These are phyloP conservation scores for Enoplosus armatus DNA, from an alignment of 2,797 vertebrate species.

Conservation along the genomic window DNA sequence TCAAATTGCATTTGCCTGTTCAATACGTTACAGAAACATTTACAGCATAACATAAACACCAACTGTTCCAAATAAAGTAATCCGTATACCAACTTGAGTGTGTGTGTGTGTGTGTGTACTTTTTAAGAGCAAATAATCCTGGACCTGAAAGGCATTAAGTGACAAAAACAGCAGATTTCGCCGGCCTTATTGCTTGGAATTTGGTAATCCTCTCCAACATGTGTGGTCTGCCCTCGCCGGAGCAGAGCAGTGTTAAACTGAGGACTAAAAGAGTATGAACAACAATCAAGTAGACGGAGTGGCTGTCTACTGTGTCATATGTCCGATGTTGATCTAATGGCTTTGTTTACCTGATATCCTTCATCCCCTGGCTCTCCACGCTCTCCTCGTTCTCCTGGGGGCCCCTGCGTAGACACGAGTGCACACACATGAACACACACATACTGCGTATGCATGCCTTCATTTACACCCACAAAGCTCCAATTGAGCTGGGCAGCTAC, in stretches of 20 bases:
- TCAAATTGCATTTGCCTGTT: neutral
- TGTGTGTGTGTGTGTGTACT: neutral
- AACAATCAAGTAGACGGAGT: slow-evolving; percentile 20
- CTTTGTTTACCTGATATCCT: slow-evolving; percentile 91
- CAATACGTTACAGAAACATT: neutral
- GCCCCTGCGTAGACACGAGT: slow-evolving; percentile 87
- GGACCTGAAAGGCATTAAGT: slow-evolving; percentile 8
- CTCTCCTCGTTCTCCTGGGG: slow-evolving; percentile 90
- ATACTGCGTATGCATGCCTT: slow-evolving; percentile 23
- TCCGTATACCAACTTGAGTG: neutral
- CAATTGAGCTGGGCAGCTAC: slow-evolving; percentile 21
- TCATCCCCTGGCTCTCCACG: slow-evolving; percentile 92
- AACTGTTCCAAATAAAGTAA: slow-evolving; percentile 15
- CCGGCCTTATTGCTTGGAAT: slow-evolving; percentile 18
- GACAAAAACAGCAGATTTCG: slow-evolving; percentile 48
- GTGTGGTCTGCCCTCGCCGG: slow-evolving; percentile 64
- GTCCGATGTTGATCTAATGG: slow-evolving; percentile 28
- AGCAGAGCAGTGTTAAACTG: slow-evolving; percentile 9
- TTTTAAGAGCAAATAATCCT: slow-evolving; percentile 6
- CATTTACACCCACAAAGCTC: slow-evolving; percentile 40
- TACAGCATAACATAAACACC: neutral
- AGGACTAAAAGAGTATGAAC: slow-evolving; percentile 24
- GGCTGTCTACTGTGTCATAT: slow-evolving; percentile 6
- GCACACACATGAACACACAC: slow-evolving; percentile 58
- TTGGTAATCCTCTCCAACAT: slow-evolving; percentile 46